Evolutionary conservation across 2,797 vertebrate species (phyloP).

Genomic region (Manis pentadactyla): DNA sequence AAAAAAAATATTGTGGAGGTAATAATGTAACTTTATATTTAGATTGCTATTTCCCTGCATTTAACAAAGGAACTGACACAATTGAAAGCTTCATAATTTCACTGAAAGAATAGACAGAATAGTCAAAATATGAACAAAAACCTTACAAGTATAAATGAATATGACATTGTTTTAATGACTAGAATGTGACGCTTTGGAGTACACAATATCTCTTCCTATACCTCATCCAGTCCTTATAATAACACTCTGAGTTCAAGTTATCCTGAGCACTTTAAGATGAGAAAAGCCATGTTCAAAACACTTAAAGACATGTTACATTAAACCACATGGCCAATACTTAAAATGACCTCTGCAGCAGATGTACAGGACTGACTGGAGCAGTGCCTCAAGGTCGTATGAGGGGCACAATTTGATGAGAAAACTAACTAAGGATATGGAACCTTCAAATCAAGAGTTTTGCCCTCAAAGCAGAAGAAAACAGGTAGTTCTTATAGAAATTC

Average conservation of each 20-base stretch:
- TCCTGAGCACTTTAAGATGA: neutral
- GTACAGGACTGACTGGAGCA: neutral
- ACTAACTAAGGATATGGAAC: neutral
- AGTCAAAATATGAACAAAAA: neutral
- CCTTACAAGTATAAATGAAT: neutral
- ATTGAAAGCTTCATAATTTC: neutral
- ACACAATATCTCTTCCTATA: neutral
- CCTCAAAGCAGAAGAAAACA: neutral
- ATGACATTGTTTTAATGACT: neutral
- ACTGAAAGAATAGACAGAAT: neutral
- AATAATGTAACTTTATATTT: neutral
- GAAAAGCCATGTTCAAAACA: neutral
- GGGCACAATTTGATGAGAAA: accelerated
- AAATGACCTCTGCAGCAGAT: neutral
- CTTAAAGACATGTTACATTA: neutral
- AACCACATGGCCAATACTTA: neutral
- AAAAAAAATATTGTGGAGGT: neutral
- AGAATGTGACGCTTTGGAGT: neutral
- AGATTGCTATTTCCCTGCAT: neutral
- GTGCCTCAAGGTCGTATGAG: neutral
- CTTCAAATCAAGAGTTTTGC: neutral
- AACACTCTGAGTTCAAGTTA: neutral
- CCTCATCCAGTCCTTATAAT: neutral
- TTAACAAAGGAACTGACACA: neutral
- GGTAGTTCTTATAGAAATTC: neutral